phyloP scores from a whole-genome alignment of 1,140 invertebrate species.

The Euwallacea fornicatus region DNA sequence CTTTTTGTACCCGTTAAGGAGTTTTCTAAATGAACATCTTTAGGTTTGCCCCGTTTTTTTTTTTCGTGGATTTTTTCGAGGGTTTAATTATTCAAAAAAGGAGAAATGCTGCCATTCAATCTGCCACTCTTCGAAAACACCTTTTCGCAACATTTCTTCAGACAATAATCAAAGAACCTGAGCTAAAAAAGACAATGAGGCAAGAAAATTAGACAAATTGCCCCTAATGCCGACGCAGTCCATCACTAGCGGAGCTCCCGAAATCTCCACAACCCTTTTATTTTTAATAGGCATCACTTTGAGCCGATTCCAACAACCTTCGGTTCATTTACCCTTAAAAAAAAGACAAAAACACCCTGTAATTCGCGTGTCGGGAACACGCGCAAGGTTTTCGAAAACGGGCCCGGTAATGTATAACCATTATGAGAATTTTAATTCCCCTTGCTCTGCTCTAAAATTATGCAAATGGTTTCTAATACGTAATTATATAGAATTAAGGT shows the following conservation, averaged over 20 bases:
- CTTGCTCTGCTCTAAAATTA: slow-evolving; percentile 22
- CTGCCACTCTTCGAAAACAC: too few species aligned
- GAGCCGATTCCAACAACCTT: slow-evolving; percentile 6
- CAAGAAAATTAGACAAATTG: too few species aligned
- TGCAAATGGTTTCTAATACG: slow-evolving; percentile 23
- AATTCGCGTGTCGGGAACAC: slow-evolving; percentile 25
- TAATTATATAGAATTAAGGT: slow-evolving; percentile 18
- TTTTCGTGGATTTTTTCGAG: too few species aligned
- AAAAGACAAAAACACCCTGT: slow-evolving; percentile 6
- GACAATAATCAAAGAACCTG: too few species aligned
- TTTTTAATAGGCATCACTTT: background rate
- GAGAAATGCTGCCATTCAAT: too few species aligned
- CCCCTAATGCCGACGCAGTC: background rate
- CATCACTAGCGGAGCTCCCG: slow-evolving; percentile 13
- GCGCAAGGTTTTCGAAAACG: slow-evolving; percentile 20
- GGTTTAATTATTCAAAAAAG: too few species aligned
- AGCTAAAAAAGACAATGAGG: too few species aligned
- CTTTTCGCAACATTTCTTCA: too few species aligned
- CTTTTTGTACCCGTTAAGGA: too few species aligned
- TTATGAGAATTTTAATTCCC: slow-evolving; percentile 22
- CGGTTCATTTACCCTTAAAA: slow-evolving; percentile 13
- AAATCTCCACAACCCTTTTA: background rate
- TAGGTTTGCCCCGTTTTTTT: too few species aligned
- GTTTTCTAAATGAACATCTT: too few species aligned
- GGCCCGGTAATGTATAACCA: slow-evolving; percentile 19